A percentile compares a stretch with the other conserved stretches of the same genome.
Conservation (phyloP, 2,888 invertebrate species). For the Scaptomyza tumidula region DNA sequence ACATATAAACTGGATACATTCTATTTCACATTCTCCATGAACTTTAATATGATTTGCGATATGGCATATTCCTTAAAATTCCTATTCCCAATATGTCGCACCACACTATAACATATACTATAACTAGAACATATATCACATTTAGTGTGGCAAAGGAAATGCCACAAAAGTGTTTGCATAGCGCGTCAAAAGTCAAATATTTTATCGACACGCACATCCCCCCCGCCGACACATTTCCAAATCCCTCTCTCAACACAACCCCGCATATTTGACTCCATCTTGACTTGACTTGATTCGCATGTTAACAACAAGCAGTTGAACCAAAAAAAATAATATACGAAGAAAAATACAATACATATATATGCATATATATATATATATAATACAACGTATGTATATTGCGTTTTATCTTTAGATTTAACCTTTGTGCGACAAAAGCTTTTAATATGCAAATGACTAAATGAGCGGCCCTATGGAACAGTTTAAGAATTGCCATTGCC, state of each 20-base stretch:
- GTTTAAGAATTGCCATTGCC: conserved; percentile 31
- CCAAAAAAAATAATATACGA: conserved; percentile 21
- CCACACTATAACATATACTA: background rate
- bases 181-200: conserved; percentile 76
- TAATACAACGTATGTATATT: conserved; percentile 18
- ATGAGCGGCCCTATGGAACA: conserved; percentile 58
- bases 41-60: conserved; percentile 2
- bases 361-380: conserved; percentile 11
- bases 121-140: conserved; percentile 3
- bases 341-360: conserved; percentile 25
- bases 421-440: conserved; percentile 81
- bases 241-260: background rate
- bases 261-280: conserved; percentile 25
- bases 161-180: conserved; percentile 75
- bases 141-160: conserved; percentile 46
- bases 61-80: conserved; percentile 37
- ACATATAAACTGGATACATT: too few species aligned
- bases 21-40: background rate
- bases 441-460: conserved; percentile 80
- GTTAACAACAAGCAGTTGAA: conserved; percentile 65
- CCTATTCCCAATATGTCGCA: too few species aligned
- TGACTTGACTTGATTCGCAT: conserved; percentile 69
- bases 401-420: conserved; percentile 77
- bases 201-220: conserved; percentile 77
- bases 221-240: conserved; percentile 42